These are phyloP conservation scores for Coccyzus lansbergi DNA, from an alignment of 2,797 vertebrate genomes.

Conservation along the genomic window DNA sequence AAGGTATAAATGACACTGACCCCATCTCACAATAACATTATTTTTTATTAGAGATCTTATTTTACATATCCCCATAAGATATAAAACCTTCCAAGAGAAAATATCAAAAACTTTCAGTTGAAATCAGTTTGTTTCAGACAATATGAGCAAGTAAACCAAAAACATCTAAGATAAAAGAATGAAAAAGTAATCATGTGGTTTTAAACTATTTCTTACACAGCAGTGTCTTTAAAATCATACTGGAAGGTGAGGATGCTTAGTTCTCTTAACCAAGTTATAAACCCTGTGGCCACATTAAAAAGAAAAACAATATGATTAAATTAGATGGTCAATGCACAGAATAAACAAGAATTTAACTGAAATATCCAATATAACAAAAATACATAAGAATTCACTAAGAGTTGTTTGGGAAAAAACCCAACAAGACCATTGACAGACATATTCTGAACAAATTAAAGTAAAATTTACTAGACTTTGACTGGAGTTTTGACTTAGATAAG, in stretches of 20 bases:
- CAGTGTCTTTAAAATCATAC: conserved; percentile 49
- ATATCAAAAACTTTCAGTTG: conserved; percentile 77
- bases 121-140: conserved; percentile 74
- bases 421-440: neutral
- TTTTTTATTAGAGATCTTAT: conserved; percentile 79
- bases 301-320: neutral
- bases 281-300: neutral
- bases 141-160: conserved; percentile 55
- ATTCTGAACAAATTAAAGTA: neutral
- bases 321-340: neutral
- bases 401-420: neutral
- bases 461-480: neutral
- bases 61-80: conserved; percentile 80
- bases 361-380: neutral
- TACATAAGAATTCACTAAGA: neutral
- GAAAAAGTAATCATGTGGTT: conserved; percentile 49
- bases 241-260: conserved; percentile 48
- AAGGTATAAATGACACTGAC: conserved; percentile 24
- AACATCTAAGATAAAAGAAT: conserved; percentile 54
- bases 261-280: conserved; percentile 54
- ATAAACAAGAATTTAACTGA: neutral
- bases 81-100: conserved; percentile 81
- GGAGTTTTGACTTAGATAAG: neutral
- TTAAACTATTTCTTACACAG: conserved; percentile 50
- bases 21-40: conserved; percentile 63